Conservation (phyloP, 2,888 invertebrate genomes). For the Calameuta idolon region DNA sequence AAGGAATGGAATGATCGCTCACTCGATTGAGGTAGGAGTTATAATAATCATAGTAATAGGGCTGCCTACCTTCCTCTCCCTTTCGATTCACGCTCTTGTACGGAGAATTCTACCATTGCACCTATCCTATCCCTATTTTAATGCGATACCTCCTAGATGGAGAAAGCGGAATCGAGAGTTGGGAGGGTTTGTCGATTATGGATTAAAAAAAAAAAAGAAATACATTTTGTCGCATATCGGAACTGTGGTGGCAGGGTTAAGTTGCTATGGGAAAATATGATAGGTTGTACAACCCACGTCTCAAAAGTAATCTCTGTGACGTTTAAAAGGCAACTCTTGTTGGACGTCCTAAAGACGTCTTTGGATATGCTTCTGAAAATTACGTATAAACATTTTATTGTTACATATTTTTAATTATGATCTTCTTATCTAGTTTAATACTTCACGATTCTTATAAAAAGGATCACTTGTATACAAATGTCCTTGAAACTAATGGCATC, state of each 20-base stretch:
- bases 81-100: background rate
- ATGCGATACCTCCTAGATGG: background rate
- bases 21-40: slow-evolving; percentile 37
- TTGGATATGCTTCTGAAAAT: background rate
- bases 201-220: background rate
- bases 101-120: background rate
- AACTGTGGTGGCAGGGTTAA: background rate
- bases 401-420: background rate
- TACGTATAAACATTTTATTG: background rate
- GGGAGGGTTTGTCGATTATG: background rate
- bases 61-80: slow-evolving; percentile 37
- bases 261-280: background rate
- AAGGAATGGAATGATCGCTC: slow-evolving; percentile 30
- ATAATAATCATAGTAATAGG: slow-evolving; percentile 53
- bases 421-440: background rate
- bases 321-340: background rate
- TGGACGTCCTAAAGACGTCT: background rate
- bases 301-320: background rate
- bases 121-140: background rate
- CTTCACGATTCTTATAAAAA: background rate
- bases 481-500: background rate
- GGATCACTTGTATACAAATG: background rate
- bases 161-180: background rate
- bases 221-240: background rate
- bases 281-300: background rate